Evolutionary conservation across 2,113 vertebrate species (phyloP).

Genomic region (Lamprotornis superbus): DNA sequence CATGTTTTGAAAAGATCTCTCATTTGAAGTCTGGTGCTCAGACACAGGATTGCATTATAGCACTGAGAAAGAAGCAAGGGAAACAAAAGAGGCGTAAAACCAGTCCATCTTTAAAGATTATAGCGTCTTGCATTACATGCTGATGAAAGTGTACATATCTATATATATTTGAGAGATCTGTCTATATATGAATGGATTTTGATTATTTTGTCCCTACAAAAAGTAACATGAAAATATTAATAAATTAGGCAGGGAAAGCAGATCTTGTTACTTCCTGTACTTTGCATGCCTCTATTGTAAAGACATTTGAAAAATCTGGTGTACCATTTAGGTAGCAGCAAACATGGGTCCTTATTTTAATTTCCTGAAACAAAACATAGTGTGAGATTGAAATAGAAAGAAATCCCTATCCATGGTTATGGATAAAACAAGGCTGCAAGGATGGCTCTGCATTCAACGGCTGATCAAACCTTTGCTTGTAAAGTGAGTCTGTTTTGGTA

Average conservation of each 20-base stretch:
- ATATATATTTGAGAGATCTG: neutral
- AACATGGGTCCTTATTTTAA: neutral
- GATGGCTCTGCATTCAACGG: neutral
- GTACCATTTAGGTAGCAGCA: neutral
- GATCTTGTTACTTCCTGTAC: neutral
- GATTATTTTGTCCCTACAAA: constrained; percentile 26
- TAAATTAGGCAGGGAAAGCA: constrained; percentile 31
- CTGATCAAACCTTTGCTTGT: neutral
- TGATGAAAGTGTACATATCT: neutral
- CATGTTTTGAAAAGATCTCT: constrained; percentile 77
- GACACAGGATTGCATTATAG: constrained; percentile 62
- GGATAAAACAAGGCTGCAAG: neutral
- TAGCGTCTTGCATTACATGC: neutral
- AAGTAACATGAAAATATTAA: neutral
- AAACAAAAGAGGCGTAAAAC: constrained; percentile 49
- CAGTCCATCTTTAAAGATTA: neutral
- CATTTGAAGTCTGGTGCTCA: constrained; percentile 79
- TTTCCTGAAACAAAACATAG: neutral
- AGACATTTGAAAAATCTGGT: neutral
- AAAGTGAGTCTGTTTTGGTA: neutral
- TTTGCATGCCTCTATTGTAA: neutral
- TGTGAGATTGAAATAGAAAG: neutral
- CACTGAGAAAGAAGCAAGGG: constrained; percentile 54
- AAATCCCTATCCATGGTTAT: neutral
- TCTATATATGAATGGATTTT: neutral